Conservation (phyloP, 2,888 invertebrate genomes). For the Drosophila ustulata region DNA sequence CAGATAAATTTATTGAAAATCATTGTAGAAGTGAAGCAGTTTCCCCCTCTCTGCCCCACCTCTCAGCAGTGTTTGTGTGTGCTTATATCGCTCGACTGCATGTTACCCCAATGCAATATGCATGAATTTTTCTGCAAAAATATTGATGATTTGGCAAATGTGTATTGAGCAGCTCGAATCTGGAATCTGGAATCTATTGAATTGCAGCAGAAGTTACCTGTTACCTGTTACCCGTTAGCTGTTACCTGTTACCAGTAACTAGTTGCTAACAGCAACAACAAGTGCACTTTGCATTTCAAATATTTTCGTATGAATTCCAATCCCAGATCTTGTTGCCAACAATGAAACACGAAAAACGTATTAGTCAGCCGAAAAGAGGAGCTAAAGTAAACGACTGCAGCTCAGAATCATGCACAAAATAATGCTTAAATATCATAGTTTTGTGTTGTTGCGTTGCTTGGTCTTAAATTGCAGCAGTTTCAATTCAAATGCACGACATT, state of each 20-base stretch:
- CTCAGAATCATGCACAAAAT: conserved; percentile 6
- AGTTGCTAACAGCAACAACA: conserved; percentile 48
- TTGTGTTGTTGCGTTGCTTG: conserved; percentile 10
- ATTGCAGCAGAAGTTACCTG: conserved; percentile 37
- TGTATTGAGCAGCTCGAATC: conserved; percentile 62
- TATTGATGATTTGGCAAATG: conserved; percentile 81
- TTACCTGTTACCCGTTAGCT: conserved; percentile 8
- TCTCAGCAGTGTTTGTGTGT: conserved; percentile 10
- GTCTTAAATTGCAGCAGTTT: conserved; percentile 57
- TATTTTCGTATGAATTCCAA: conserved; percentile 35
- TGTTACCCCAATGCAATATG: conserved; percentile 48
- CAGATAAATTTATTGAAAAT: conserved; percentile 81
- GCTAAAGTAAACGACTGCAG: neutral
- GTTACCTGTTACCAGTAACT: conserved; percentile 19
- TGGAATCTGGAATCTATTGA: conserved; percentile 67
- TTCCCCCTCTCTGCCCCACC: neutral
- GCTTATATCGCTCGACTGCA: conserved; percentile 32
- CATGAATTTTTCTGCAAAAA: conserved; percentile 59
- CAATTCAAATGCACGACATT: conserved; percentile 43
- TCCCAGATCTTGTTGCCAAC: conserved; percentile 38
- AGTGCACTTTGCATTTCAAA: conserved; percentile 57
- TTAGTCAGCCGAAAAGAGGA: conserved; percentile 48
- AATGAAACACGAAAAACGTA: conserved; percentile 73
- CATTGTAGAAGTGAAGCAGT: conserved; percentile 50
- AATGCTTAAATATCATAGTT: conserved; percentile 12